Percentiles rank a stretch among this genome's conserved stretches.
Conservation (phyloP, 2,113 vertebrate genomes). For the Dipodomys spectabilis region DNA sequence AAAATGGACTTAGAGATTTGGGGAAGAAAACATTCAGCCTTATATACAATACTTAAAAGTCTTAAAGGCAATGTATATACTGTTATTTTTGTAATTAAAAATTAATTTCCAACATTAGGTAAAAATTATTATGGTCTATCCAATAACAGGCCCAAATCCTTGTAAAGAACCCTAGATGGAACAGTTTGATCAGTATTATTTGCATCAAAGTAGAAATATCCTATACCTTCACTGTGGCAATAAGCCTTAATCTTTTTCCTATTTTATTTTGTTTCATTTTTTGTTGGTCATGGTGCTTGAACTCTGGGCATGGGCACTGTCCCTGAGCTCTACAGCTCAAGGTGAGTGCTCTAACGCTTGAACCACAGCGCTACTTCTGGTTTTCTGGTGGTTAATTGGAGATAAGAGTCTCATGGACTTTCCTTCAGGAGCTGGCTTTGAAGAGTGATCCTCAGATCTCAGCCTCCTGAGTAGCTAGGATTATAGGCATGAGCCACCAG, state of each 20-base stretch:
- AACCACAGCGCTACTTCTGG: no score
- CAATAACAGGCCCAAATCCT: background rate
- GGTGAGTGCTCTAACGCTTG: no score
- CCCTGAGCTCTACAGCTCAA: no score
- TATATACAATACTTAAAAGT: background rate
- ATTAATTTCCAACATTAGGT: constrained; percentile 52
- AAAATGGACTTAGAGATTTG: background rate
- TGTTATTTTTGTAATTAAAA: constrained; percentile 47
- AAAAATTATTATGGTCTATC: constrained; percentile 7
- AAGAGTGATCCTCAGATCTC: no score
- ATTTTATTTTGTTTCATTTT: background rate
- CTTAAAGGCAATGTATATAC: constrained; percentile 26
- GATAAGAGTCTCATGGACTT: no score
- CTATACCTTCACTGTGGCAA: background rate
- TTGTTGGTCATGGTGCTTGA: no score
- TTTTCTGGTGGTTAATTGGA: no score
- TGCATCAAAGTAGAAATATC: background rate
- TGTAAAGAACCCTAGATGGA: background rate
- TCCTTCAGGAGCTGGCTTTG: no score
- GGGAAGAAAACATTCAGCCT: background rate
- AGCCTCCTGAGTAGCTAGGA: no score
- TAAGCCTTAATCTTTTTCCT: background rate
- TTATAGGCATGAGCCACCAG: no score
- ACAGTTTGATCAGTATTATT: constrained; percentile 26
- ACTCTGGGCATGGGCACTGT: no score